These are phyloP conservation scores for Crax fasciolata DNA, from an alignment of 2,797 vertebrate species.

Conservation along the genomic window DNA sequence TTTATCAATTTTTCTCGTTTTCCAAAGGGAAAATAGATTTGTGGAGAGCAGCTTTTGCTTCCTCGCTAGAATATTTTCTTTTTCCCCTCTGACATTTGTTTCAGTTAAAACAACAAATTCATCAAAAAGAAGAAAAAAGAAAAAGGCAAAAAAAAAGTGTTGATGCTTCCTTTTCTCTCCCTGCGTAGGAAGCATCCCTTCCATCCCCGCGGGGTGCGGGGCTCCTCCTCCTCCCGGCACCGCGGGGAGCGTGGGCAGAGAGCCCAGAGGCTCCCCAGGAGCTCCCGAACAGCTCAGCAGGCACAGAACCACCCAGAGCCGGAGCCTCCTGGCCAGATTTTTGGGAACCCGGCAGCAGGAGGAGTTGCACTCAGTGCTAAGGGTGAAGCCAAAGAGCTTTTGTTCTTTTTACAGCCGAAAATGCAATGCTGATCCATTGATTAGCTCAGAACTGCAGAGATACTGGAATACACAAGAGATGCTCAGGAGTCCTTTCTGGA, in stretches of 20 bases:
- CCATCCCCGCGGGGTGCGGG: fast-evolving
- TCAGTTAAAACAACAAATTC: background rate
- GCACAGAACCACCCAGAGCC: background rate
- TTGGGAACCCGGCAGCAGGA: background rate
- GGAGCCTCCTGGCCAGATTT: background rate
- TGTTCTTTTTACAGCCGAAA: background rate
- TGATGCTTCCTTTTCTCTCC: background rate
- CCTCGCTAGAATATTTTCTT: background rate
- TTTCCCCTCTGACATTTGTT: background rate
- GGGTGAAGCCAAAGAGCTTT: background rate
- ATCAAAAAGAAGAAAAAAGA: background rate
- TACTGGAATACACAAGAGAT: background rate
- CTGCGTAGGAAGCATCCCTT: background rate
- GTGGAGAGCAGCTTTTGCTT: background rate
- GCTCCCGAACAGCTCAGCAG: background rate
- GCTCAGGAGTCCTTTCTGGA: background rate
- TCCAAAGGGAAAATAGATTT: background rate
- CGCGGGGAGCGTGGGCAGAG: fast-evolving
- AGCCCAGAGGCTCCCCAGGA: background rate
- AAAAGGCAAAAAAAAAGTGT: fast-evolving
- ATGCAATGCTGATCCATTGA: fast-evolving
- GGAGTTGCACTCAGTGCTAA: background rate
- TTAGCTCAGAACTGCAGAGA: background rate
- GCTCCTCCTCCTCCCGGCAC: background rate
- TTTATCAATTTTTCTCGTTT: background rate